Evolutionary conservation across 2,113 vertebrate species (phyloP), one percentile per base, ranked within the genome.

Genomic region (Cochlearius cochlearius): DNA sequence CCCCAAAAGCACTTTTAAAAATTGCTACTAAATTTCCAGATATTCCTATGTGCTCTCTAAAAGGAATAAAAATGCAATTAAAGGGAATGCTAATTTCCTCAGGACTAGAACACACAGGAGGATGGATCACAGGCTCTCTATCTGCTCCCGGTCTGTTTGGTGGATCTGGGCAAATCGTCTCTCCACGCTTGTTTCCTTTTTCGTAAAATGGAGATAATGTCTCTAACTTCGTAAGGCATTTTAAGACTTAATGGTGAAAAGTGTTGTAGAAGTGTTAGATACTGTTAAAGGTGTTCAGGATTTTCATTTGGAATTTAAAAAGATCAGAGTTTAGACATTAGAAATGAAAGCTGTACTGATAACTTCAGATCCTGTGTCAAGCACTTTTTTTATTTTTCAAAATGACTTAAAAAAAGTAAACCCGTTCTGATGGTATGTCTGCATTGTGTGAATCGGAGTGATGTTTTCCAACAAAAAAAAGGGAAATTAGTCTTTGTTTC

Each of bases 1-100:
- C 81, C 96, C 84, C 96, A 96, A 92, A 91, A 97, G 96, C 90
- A 79, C 77, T 96, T 96, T 94, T 62, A 88, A 96, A 95, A 96
- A 92, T 88, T 95, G 82, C 75, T 90, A 32, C 90, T 90, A 86
- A 79, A 94, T 92, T 96, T 94, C 59, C 82, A 95, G 77, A 88
- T 96, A 92, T 96, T 98, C 75, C 94, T 97, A 66, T 95, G 94
- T 88, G 90, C 86, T 79, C 91, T 95, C 90, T 83, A 93, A 92
- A 79, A 94, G 64, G 89, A 95, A 88, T 91, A 72, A 96, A 85
- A 96, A 67, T 74, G 93, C 69, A 94, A 66, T 95, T 86, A 71
- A 74, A 94, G 62, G 45, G 68, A 74, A 75, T 76, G 75, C 30
- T 92, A 71, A 50, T 96, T 96, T 96, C 91, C 53, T 73, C 62